A percentile compares a stretch with the other conserved stretches of the same genome.
phyloP scores from a whole-genome alignment of 2,113 vertebrate genomes.

The Nyctereutes procyonoides region DNA sequence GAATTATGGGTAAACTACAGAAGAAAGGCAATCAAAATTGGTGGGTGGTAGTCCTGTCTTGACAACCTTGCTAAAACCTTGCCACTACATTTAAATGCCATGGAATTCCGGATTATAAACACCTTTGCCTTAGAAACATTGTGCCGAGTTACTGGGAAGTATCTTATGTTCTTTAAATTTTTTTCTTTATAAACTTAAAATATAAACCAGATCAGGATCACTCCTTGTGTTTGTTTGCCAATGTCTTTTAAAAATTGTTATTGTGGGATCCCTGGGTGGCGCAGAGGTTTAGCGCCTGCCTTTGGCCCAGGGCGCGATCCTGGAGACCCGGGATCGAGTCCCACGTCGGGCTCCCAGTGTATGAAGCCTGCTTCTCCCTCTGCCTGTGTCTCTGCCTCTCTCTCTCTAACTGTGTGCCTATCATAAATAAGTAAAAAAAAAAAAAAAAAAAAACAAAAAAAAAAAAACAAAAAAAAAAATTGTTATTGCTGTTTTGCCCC shows the following conservation, averaged over 20 bases:
- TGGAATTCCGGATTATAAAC: not conserved
- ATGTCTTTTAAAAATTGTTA: not conserved
- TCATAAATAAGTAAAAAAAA: no score
- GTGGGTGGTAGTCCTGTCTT: not conserved
- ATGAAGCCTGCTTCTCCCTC: no score
- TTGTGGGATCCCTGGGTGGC: no score
- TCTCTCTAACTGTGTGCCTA: no score
- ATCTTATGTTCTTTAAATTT: not conserved
- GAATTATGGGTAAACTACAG: not conserved
- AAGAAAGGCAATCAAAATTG: not conserved
- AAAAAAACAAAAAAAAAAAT: no score
- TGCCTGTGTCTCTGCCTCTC: no score
- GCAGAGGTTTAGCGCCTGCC: no score
- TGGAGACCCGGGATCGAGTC: no score
- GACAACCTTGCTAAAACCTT: not conserved
- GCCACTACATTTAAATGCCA: not conserved
- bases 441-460: no score
- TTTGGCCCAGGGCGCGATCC: no score
- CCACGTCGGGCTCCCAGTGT: no score
- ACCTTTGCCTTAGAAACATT: not conserved
- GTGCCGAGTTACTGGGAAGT: not conserved
- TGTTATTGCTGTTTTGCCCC: not conserved
- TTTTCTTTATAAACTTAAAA: not conserved
- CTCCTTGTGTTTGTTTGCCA: not conserved
- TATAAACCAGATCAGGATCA: not conserved